These are phyloP conservation scores for Tineola bisselliella DNA, from an alignment of 2,888 invertebrate genomes.

Conservation along the genomic window DNA sequence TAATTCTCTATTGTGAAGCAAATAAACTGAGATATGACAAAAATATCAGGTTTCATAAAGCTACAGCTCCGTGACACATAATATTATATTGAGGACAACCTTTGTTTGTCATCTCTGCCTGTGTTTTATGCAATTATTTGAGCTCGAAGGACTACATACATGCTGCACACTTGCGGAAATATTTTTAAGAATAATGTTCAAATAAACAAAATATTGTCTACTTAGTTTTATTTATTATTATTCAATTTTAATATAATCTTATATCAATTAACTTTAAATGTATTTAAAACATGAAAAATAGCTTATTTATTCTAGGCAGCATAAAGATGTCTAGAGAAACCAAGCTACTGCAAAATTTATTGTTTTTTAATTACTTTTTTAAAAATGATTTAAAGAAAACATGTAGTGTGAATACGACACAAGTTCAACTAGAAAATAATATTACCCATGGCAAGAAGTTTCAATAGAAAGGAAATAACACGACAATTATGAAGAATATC, in stretches of 20 bases:
- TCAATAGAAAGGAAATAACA: slow-evolving; percentile 58
- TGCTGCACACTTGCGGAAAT: slow-evolving; percentile 28
- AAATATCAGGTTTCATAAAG: slow-evolving; percentile 68
- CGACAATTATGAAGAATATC: slow-evolving; percentile 54
- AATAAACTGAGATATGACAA: slow-evolving; percentile 68
- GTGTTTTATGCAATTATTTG: slow-evolving; percentile 17
- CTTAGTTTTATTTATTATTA: no score
- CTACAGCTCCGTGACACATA: slow-evolving; percentile 62
- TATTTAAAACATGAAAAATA: no score
- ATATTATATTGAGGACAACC: slow-evolving; percentile 63
- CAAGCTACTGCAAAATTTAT: no score
- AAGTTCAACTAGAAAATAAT: not conserved
- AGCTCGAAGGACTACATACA: slow-evolving; percentile 5
- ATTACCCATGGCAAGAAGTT: slow-evolving; percentile 16
- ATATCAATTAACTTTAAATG: not conserved
- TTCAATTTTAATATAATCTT: not conserved
- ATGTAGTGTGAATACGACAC: no score
- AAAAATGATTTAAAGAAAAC: no score
- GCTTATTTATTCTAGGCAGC: no score
- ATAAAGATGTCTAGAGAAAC: no score
- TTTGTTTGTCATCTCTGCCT: slow-evolving; percentile 42
- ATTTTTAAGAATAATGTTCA: not conserved
- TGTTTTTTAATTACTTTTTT: no score
- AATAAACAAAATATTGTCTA: no score
- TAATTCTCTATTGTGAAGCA: slow-evolving; percentile 46